Conservation (phyloP, 2,113 vertebrate genomes). For the Oxyura jamaicensis region DNA sequence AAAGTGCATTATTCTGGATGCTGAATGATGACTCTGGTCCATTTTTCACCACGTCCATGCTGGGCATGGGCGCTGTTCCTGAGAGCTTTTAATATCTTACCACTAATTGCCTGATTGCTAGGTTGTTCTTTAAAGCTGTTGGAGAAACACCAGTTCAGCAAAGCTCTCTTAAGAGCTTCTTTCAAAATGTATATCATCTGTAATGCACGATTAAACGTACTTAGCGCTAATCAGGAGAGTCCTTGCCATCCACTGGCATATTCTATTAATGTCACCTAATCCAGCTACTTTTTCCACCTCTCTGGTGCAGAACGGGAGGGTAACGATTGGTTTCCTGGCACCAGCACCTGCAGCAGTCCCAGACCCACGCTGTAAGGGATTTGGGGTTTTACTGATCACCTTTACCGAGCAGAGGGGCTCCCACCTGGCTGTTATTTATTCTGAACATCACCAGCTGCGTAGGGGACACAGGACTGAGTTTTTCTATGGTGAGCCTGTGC, state of each 20-base stretch:
- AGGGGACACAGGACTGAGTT: neutral
- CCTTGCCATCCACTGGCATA: neutral
- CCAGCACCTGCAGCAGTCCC: neutral
- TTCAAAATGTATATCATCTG: neutral
- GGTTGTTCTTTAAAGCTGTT: slow-evolving; percentile 20
- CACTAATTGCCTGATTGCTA: neutral
- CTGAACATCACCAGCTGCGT: neutral
- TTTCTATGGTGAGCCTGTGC: neutral
- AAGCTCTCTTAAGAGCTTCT: slow-evolving; percentile 10
- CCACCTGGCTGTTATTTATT: neutral
- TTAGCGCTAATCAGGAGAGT: slow-evolving; percentile 19
- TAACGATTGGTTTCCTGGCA: neutral
- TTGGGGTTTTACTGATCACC: neutral
- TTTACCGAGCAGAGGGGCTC: neutral
- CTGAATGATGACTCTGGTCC: fast-evolving
- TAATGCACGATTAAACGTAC: slow-evolving; percentile 10
- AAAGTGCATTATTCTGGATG: neutral
- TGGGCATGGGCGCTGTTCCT: neutral
- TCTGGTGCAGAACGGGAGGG: neutral
- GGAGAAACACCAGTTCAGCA: slow-evolving; percentile 47
- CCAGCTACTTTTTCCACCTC: neutral
- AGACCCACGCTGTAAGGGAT: neutral
- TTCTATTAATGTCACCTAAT: slow-evolving; percentile 42
- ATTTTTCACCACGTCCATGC: neutral
- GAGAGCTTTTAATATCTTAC: neutral